A percentile compares a stretch with the other conserved stretches of the same genome.
Evolutionary conservation across 1,140 invertebrate genomes (phyloP).

Genomic region (Apis dorsata): DNA sequence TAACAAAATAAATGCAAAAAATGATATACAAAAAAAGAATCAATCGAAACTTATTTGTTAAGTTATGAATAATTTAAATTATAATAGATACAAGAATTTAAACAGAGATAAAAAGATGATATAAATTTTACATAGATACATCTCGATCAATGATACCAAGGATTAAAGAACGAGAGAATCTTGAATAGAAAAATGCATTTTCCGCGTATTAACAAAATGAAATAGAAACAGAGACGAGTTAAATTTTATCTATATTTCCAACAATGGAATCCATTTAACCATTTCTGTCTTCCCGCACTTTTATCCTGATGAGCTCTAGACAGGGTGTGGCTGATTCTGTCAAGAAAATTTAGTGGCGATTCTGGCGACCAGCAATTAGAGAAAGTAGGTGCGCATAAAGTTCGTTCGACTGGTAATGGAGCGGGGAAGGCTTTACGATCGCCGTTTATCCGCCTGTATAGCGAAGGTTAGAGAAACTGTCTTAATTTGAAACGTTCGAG

Average conservation of each 20-base stretch:
- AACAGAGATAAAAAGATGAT: no score
- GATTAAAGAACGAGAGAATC: background rate
- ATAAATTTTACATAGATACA: no score
- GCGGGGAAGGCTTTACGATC: slow-evolving; percentile 46
- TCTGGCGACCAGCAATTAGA: slow-evolving; percentile 62
- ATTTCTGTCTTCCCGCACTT: slow-evolving; percentile 54
- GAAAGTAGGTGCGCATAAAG: slow-evolving; percentile 65
- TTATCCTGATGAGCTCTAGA: slow-evolving; percentile 65
- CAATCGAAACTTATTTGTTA: no score
- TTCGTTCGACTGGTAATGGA: slow-evolving; percentile 58
- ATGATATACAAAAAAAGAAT: no score
- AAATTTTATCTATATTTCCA: slow-evolving; percentile 48
- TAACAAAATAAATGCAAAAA: no score
- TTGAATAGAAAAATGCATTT: background rate
- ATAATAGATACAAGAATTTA: no score
- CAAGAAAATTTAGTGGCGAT: slow-evolving; percentile 65
- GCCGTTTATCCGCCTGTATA: slow-evolving; percentile 39
- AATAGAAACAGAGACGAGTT: background rate
- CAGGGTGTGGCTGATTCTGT: slow-evolving; percentile 63
- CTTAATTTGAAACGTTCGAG: slow-evolving; percentile 43
- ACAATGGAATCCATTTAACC: slow-evolving; percentile 23
- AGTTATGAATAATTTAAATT: no score
- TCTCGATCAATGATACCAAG: background rate
- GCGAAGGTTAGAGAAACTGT: slow-evolving; percentile 35
- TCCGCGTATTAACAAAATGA: slow-evolving; percentile 32